Percentiles rank a stretch among this genome's conserved stretches.
These are phyloP conservation scores for Trichogramma pretiosum DNA, from an alignment of 1,140 invertebrate species.

Conservation along the genomic window DNA sequence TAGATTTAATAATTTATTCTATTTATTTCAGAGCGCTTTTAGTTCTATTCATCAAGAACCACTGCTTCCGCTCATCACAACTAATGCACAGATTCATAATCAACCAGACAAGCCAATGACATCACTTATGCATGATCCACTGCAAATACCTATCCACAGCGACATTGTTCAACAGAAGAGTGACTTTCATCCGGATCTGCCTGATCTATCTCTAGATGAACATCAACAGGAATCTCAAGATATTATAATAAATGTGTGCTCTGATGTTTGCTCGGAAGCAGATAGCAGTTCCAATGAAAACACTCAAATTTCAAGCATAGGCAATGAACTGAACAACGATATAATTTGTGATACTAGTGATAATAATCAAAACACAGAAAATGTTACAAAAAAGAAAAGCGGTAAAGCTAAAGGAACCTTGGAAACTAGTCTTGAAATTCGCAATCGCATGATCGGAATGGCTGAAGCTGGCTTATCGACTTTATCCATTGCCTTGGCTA, in stretches of 20 bases:
- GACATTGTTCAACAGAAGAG: conserved; percentile 15
- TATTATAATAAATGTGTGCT: conserved; percentile 11
- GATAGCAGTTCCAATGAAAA: conserved; percentile 25
- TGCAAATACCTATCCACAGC: conserved; percentile 23
- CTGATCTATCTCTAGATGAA: conserved; percentile 6
- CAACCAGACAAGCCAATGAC: conserved; percentile 27
- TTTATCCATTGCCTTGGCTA: conserved; percentile 41
- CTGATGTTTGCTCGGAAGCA: conserved; percentile 26
- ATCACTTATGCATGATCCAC: conserved; percentile 25
- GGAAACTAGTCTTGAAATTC: conserved; percentile 42
- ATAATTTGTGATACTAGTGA: conserved; percentile 7
- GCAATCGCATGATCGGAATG: conserved; percentile 46
- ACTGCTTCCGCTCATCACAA: conserved; percentile 20
- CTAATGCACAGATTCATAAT: conserved; percentile 21
- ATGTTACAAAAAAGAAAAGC: conserved; percentile 40
- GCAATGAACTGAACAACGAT: conserved; percentile 19
- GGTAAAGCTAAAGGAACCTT: conserved; percentile 42
- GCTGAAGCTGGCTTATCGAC: conserved; percentile 43
- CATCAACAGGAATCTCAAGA: conserved; percentile 9
- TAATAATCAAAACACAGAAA: conserved; percentile 13
- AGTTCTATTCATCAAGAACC: conserved; percentile 23
- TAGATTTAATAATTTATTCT: neutral
- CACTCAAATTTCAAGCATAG: conserved; percentile 24
- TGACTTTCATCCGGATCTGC: conserved; percentile 5
- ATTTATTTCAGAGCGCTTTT: neutral